Percentiles rank a stretch among this genome's conserved stretches.
Evolutionary conservation across 1,140 invertebrate genomes (phyloP).

Genomic region (Cherax destructor): DNA sequence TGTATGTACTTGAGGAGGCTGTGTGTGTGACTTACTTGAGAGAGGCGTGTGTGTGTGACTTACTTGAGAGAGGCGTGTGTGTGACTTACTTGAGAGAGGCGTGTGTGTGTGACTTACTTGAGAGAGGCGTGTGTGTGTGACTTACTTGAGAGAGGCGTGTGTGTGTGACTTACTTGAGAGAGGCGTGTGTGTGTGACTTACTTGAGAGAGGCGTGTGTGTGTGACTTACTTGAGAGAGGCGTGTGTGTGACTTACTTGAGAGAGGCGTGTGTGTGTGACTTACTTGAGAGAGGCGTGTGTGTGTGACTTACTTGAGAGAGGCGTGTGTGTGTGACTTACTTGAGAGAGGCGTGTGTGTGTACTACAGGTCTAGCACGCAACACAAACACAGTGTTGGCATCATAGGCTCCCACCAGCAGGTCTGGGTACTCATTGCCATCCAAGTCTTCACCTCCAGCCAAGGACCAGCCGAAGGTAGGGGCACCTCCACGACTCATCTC

Average conservation of each 20-base stretch:
- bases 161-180: neutral
- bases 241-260: too few relatives aligned
- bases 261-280: neutral
- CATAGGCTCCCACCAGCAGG: slow-evolving; percentile 92
- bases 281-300: too few relatives aligned
- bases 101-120: neutral
- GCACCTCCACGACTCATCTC: slow-evolving; percentile 78
- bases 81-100: too few relatives aligned
- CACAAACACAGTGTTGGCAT: slow-evolving; percentile 86
- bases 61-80: too few relatives aligned
- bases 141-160: too few relatives aligned
- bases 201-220: neutral
- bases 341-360: slow-evolving; percentile 8
- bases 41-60: neutral
- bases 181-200: too few relatives aligned
- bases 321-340: neutral
- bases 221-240: neutral
- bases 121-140: too few relatives aligned
- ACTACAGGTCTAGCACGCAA: slow-evolving; percentile 68
- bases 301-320: too few relatives aligned
- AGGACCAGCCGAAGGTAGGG: slow-evolving; percentile 75
- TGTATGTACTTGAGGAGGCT: too few relatives aligned
- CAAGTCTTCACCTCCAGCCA: slow-evolving; percentile 92
- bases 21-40: too few relatives aligned
- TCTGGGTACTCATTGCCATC: slow-evolving; percentile 94